These are phyloP conservation scores for Actias luna DNA, from an alignment of 2,888 invertebrate species.

Conservation along the genomic window DNA sequence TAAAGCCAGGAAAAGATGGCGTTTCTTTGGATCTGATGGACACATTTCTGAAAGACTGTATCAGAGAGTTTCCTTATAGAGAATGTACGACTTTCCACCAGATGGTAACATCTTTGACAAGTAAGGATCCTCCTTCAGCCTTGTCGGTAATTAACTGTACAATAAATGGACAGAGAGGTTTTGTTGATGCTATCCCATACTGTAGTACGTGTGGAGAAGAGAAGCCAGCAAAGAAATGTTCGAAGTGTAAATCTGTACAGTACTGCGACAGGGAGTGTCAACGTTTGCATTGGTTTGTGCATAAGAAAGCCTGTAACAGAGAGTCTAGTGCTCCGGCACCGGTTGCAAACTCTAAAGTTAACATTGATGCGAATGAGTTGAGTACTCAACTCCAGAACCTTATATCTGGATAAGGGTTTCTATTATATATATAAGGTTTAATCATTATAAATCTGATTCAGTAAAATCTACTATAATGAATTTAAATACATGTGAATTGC, in stretches of 20 bases:
- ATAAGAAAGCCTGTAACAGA: conserved; percentile 91
- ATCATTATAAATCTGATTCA: conserved; percentile 1
- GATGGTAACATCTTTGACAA: conserved; percentile 88
- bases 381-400: conserved; percentile 78
- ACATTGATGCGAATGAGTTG: conserved; percentile 72
- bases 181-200: conserved; percentile 84
- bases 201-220: conserved; percentile 95
- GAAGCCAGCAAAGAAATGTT: conserved; percentile 95
- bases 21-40: conserved; percentile 85
- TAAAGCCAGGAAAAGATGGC: conserved; percentile 89
- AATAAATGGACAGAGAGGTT: conserved; percentile 94
- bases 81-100: conserved; percentile 95
- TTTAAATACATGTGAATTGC: conserved; percentile 14
- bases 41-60: conserved; percentile 90
- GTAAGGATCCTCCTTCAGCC: conserved; percentile 87
- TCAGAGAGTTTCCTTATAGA: conserved; percentile 94
- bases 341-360: conserved; percentile 45
- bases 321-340: conserved; percentile 71
- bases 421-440: neutral
- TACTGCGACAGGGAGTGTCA: conserved; percentile 98
- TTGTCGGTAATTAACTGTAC: conserved; percentile 88
- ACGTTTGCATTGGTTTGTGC: conserved; percentile 94
- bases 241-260: conserved; percentile 95
- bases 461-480: conserved; percentile 4
- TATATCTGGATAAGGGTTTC: conserved; percentile 56